Evolutionary conservation across 1,140 invertebrate genomes (phyloP), one percentile per base, ranked within the genome.

Genomic region (Elymnias hypermnestra): DNA sequence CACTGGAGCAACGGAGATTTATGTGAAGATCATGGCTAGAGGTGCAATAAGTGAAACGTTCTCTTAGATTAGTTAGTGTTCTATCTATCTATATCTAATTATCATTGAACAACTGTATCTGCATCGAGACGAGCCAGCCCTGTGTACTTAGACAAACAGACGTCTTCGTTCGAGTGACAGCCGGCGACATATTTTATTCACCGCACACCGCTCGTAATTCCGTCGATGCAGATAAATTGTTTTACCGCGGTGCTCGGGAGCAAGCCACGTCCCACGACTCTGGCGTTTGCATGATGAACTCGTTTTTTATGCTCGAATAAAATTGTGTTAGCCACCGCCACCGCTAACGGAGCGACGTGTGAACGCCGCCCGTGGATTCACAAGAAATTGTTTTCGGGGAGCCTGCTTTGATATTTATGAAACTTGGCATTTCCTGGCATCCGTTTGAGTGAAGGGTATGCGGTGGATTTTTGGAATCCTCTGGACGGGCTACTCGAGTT

Each of bases 211-310:
- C 72, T 63, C 79, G 76, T 75, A 81, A 81, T 74, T 58, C 81
- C 74, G 78, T 81, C 81, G 78, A 83, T 75, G 78, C 77, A 84
- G 77, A 84, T 84, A 83, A 84, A 84, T 84, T 84, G 76, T 84
- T 84, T 83, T 81, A 83, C 68, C 79, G 76, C 77, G 77, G 67
- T 59, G 55, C 67, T 65, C 72, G 68, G 59, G 61, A 67, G 57
- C 58, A 50, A 55, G 67, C 73, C 76, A 74, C 81, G 75, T 76
- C 72, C 71, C 64, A 66, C 60, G 68, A 68, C 72, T 76, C 72
- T 72, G 77, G 72, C 75, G 77, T 82, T 79, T 82, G 77, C 75
- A 79, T 84, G 79, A 82, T 84, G 81, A 84, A 69, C 73, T 74
- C 81, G 64, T 82, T 82, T 82, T 83, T 84, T 84, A 84, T 84